These are phyloP conservation scores for Takifugu bimaculatus DNA, from an alignment of 2,113 vertebrate species.

Conservation along the genomic window DNA sequence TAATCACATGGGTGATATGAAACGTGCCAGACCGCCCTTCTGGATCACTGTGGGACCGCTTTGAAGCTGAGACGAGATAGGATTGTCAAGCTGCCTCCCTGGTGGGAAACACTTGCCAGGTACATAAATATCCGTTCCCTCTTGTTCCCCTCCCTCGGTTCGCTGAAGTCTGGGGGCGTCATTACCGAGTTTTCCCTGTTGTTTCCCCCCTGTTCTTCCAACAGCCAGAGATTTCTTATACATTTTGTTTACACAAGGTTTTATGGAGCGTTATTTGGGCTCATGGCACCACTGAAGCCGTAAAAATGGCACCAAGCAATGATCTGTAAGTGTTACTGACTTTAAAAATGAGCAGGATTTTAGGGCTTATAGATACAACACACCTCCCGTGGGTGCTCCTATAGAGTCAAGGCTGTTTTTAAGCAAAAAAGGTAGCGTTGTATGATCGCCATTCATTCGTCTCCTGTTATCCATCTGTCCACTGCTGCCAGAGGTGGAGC, in stretches of 20 bases:
- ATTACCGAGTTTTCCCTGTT: conserved; percentile 24
- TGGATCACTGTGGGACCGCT: conserved; percentile 1
- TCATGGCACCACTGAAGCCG: conserved; percentile 3
- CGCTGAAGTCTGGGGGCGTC: conserved; percentile 4
- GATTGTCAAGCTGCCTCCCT: conserved; percentile 24
- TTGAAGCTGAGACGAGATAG: conserved; percentile 10
- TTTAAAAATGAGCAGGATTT: conserved; percentile 28
- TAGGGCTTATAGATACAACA: background rate
- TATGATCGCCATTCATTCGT: too few species aligned
- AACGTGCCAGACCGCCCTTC: background rate
- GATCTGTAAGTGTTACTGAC: conserved; percentile 25
- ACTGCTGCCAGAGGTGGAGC: too few species aligned
- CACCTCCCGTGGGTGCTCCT: conserved; percentile 2
- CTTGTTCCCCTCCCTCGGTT: background rate
- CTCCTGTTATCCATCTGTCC: too few species aligned
- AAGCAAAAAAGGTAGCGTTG: too few species aligned
- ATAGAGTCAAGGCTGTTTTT: too few species aligned
- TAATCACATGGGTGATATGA: background rate
- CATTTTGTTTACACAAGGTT: conserved; percentile 7
- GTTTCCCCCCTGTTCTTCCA: conserved; percentile 26
- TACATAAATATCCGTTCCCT: conserved; percentile 28
- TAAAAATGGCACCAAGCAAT: conserved; percentile 27
- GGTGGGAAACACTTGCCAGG: conserved; percentile 17
- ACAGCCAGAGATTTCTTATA: conserved; percentile 24
- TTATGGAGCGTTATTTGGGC: background rate